Evolutionary conservation across 2,113 vertebrate genomes (phyloP).

Genomic region (Anseranas semipalmata): DNA sequence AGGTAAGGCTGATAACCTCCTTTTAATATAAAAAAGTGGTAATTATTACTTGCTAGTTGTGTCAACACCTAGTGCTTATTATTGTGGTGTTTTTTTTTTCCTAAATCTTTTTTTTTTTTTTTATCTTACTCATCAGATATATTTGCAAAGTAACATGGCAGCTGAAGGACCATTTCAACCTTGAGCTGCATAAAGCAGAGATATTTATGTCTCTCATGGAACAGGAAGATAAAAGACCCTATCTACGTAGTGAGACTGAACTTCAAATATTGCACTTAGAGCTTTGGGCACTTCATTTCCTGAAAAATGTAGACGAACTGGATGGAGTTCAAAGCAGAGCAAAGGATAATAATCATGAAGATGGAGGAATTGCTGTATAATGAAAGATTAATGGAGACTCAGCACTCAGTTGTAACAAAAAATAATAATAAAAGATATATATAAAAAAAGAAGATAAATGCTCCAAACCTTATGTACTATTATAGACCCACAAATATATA

Average conservation of each 20-base stretch:
- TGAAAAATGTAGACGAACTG: slow-evolving; percentile 12
- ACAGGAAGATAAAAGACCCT: slow-evolving; percentile 31
- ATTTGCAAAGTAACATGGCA: slow-evolving; percentile 43
- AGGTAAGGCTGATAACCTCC: not conserved
- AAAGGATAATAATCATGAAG: not conserved
- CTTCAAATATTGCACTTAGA: not conserved
- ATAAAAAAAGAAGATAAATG: not conserved
- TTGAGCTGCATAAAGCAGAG: slow-evolving; percentile 26
- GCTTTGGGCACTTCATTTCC: slow-evolving; percentile 24
- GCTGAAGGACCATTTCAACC: slow-evolving; percentile 32
- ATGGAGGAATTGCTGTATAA: not conserved
- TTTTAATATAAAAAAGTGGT: not conserved
- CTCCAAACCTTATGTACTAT: not conserved
- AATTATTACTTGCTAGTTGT: not conserved
- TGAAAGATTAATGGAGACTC: slow-evolving; percentile 3
- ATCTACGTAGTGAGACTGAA: slow-evolving; percentile 12
- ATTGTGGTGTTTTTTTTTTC: not conserved
- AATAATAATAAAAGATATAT: not conserved
- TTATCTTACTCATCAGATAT: not conserved
- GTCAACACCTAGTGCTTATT: not conserved
- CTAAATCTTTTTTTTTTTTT: not conserved
- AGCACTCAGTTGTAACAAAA: not conserved
- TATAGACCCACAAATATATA: not conserved
- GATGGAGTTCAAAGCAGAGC: slow-evolving; percentile 21
- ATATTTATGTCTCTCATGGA: slow-evolving; percentile 40